Evolutionary conservation across 2,888 invertebrate genomes (phyloP), one percentile per base, ranked within the genome.

Genomic region (Heteromurus nitidus): DNA sequence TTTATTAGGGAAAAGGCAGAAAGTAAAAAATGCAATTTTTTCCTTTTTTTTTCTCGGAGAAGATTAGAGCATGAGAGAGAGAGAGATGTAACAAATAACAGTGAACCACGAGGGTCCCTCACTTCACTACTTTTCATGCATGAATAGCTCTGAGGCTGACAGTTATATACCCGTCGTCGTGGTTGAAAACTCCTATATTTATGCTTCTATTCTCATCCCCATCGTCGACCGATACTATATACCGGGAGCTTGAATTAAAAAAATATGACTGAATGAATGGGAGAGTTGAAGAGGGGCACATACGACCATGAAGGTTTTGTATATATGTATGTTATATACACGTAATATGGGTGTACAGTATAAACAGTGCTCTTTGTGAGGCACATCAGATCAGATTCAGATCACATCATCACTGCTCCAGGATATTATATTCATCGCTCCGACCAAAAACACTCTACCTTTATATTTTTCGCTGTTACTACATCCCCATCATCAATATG

Each of bases 321-420:
- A n/a, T n/a, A n/a, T n/a, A n/a, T n/a, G n/a, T n/a, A n/a, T n/a
- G n/a, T n/a, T n/a, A 16, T 20, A 36, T 42, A 13, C 22, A 24
- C 18, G 22, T 24, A 64, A 36, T 28, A 30, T 64, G 26, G 18
- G 24, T 64, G 20, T 24, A 22, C n/a, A 18, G 47, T 42, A 28
- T 67, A 28, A 26, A 67, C 47, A 50, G 28, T 16, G 28, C 9
- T 13, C 13, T 67, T 60, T 28, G 3, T 24, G 42, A 47, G 53
- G n/a, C n/a, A n/a, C n/a, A n/a, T 70, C 70, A 72, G 67, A 80
- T 74, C 62, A 74, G n/a, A n/a, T n/a, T 74, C 69, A 64, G 80
- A 80, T 74, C 80, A 68, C 74, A 80, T 80, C 68, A 80, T 69
- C 74, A 31, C 65, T 50, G 79, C 79, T 80, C 42, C 60, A 60